A percentile compares a stretch with the other conserved stretches of the same genome.
Evolutionary conservation across 1,140 invertebrate species (phyloP).

Genomic region (Lasioglossum albipes): DNA sequence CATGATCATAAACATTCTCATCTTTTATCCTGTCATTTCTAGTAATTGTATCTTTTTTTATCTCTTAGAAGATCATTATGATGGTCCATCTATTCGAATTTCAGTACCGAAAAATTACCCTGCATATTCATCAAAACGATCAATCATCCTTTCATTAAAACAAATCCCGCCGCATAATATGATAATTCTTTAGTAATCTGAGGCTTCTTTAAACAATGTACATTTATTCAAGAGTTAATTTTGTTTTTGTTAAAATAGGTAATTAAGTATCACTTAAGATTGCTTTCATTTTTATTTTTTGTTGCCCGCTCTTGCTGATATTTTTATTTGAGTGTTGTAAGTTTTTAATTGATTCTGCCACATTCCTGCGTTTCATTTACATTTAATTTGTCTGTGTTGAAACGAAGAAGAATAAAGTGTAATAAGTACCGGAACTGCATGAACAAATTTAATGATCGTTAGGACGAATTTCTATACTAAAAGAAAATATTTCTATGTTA

Average conservation of each 20-base stretch:
- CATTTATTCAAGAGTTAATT: constrained; percentile 44
- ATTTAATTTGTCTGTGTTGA: constrained; percentile 42
- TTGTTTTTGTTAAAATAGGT: constrained; percentile 43
- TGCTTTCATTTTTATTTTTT: constrained; percentile 58
- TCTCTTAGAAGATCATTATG: background rate
- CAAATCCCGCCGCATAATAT: constrained; percentile 66
- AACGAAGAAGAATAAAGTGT: constrained; percentile 2
- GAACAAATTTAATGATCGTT: constrained; percentile 18
- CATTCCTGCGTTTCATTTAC: constrained; percentile 59
- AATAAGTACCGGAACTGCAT: constrained; percentile 18
- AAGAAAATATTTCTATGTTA: constrained; percentile 1
- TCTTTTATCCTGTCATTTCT: constrained; percentile 26
- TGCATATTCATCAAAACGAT: constrained; percentile 13
- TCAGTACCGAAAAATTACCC: background rate
- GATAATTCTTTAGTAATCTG: constrained; percentile 81
- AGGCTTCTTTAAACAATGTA: constrained; percentile 69
- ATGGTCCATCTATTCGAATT: background rate
- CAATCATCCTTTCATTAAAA: background rate
- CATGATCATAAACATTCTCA: constrained; percentile 19
- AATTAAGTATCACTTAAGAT: constrained; percentile 25
- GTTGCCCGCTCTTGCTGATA: constrained; percentile 72
- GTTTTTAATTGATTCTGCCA: constrained; percentile 67
- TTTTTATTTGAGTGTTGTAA: constrained; percentile 51
- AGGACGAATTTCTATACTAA: background rate
- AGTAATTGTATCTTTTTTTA: background rate